These are phyloP conservation scores for Pyralis farinalis DNA, from an alignment of 2,888 invertebrate genomes.

Conservation along the genomic window DNA sequence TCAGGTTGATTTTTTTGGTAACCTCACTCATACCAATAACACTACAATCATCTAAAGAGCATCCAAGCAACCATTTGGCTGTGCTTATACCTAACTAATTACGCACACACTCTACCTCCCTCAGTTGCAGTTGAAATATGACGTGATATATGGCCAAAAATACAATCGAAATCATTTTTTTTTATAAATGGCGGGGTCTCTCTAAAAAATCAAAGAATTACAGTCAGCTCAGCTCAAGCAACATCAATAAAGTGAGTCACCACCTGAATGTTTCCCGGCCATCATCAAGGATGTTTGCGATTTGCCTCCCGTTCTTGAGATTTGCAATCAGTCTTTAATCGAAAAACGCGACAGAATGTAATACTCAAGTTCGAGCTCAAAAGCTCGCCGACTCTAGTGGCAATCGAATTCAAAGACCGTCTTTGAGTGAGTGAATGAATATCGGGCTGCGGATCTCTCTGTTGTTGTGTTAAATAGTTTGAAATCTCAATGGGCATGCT, in stretches of 20 bases:
- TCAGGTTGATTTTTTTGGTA: no score
- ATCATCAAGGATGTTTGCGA: neutral
- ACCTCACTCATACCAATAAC: no score
- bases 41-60: no score
- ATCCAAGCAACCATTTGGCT: no score
- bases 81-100: no score
- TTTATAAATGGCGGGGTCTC: no score
- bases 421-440: constrained; percentile 55
- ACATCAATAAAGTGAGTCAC: constrained; percentile 3
- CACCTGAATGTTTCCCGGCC: neutral
- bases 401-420: constrained; percentile 64
- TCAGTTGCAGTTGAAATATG: no score
- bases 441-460: constrained; percentile 70
- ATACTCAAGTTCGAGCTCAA: constrained; percentile 25
- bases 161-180: no score
- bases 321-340: constrained; percentile 36
- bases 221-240: no score
- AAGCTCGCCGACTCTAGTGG: constrained; percentile 65
- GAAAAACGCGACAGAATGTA: constrained; percentile 19
- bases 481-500: neutral
- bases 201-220: no score
- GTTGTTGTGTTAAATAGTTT: constrained; percentile 51
- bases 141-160: no score
- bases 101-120: no score
- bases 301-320: constrained; percentile 17